A percentile compares a stretch with the other conserved stretches of the same genome.
Conservation (phyloP, 2,113 vertebrate species). For the Callocephalon fimbriatum region DNA sequence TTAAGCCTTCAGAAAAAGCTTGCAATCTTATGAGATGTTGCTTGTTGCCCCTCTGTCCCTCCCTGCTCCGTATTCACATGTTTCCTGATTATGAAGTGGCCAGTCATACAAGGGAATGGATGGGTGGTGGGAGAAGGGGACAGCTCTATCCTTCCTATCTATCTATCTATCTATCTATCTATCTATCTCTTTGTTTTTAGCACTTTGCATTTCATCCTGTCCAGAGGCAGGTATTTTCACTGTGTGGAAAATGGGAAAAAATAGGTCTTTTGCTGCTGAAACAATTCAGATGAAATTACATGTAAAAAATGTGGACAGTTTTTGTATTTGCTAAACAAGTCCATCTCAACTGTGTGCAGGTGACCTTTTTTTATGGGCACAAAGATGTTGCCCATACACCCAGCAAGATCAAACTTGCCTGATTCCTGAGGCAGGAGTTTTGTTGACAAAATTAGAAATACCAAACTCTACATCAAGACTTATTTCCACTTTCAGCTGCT, state of each 20-base stretch:
- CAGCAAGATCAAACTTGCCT: background rate
- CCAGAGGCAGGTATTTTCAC: background rate
- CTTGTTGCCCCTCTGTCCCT: background rate
- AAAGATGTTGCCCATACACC: background rate
- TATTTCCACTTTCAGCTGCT: background rate
- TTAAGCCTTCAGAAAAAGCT: background rate
- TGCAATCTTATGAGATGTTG: background rate
- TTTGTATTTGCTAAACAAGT: background rate
- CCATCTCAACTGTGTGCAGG: background rate
- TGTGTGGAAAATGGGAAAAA: background rate
- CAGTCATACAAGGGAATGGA: background rate
- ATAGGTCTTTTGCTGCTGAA: background rate
- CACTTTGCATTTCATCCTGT: background rate
- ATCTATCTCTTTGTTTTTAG: background rate
- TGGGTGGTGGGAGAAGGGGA: background rate
- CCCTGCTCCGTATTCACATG: background rate
- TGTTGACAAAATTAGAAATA: slow-evolving; percentile 10
- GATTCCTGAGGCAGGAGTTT: background rate
- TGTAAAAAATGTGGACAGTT: background rate
- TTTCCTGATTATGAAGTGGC: slow-evolving; percentile 3
- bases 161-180: background rate
- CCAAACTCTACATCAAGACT: background rate
- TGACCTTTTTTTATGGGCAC: background rate
- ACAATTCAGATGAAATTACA: background rate
- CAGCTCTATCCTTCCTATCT: background rate